Conservation (phyloP, 2,797 vertebrate species). For the Neosilurus mollespiculum region DNA sequence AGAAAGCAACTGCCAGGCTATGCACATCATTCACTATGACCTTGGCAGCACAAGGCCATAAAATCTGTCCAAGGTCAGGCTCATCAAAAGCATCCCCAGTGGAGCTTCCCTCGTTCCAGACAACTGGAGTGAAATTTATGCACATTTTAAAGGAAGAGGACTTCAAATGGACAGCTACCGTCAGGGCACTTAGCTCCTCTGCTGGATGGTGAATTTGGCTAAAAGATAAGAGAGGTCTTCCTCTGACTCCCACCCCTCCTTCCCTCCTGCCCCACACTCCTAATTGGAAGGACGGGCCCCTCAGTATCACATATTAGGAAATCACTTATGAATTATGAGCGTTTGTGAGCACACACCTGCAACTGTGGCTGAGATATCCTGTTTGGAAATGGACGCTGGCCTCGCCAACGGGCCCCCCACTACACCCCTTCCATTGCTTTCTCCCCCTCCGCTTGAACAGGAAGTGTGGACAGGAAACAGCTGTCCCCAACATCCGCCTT, state of each 20-base stretch:
- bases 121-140: slow-evolving; percentile 21
- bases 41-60: background rate
- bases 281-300: slow-evolving; percentile 46
- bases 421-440: background rate
- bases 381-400: slow-evolving; percentile 65
- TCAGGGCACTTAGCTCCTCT: slow-evolving; percentile 1
- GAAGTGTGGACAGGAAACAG: slow-evolving; percentile 81
- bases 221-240: slow-evolving; percentile 56
- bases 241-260: background rate
- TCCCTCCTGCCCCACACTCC: background rate
- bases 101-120: background rate
- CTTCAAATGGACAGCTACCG: slow-evolving; percentile 20
- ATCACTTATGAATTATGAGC: slow-evolving; percentile 49
- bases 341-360: slow-evolving; percentile 66
- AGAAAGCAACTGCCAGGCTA: background rate
- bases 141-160: slow-evolving; percentile 19
- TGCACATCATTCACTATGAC: background rate
- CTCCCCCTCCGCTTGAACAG: slow-evolving; percentile 56
- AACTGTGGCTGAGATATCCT: slow-evolving; percentile 66
- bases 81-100: slow-evolving; percentile 14
- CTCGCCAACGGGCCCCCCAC: slow-evolving; percentile 43
- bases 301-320: slow-evolving; percentile 45
- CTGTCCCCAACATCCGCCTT: slow-evolving; percentile 73
- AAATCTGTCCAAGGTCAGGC: slow-evolving; percentile 29
- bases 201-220: slow-evolving; percentile 37